Evolutionary conservation across 2,113 vertebrate species (phyloP), one percentile per base, ranked within the genome.

Genomic region (Brienomyrus longianalis): DNA sequence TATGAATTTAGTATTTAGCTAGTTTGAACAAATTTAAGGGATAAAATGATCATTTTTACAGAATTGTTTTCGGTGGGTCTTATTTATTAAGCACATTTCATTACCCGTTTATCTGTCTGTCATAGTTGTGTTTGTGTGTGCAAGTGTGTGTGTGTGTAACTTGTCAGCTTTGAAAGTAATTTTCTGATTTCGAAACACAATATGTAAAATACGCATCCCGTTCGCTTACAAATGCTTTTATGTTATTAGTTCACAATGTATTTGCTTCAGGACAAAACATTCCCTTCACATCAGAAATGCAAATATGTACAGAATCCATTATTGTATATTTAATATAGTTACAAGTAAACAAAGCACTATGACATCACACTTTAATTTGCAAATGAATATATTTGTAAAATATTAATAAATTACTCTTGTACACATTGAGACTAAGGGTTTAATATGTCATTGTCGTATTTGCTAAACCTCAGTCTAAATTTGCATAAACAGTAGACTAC

Each of bases 321-420:
- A 80, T 74, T 91, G 89, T 90, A 89, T 90, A 47, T 50, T 92
- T 92, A 88, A 91, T 94, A 91, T 92, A 92, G 94, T 94, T 91
- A 92, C 91, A 94, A 93, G 88, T 92, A 88, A 90, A 92, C 89
- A 54, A 90, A 93, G 74, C 95, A 13, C 93, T 91, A 94, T 94
- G 93, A 94, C 93, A 86, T 84, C 86, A 56, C 56, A 70, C 90
- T 90, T 90, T 87, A 90, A 86, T 90, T 85, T 70, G 47, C 43
- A 70, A 83, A 91, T 83, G 90, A 93, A 94, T 93, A 92, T 50
- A 93, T 93, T 93, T 43, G 88, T 93, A 89, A 91, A 93, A 94
- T 94, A 92, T 94, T 92, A 95, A 95, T 95, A 92, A 94, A 94
- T 88, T 90, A 90, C 92, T 91, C 93, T 92, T 92, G 93, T 93